Conservation (phyloP, 2,888 invertebrate genomes). For the Ophonus ardosiacus region DNA sequence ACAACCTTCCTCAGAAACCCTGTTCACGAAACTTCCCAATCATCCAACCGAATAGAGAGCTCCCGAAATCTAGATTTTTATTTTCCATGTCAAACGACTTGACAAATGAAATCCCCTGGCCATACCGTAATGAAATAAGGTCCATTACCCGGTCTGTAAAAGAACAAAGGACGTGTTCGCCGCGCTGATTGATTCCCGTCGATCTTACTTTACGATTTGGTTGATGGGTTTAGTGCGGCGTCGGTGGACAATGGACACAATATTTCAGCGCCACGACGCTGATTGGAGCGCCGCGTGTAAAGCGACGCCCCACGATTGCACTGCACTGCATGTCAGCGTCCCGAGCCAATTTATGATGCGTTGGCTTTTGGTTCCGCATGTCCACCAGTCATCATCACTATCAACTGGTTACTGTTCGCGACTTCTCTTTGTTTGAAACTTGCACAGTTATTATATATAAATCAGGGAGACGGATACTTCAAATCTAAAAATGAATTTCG, state of each 20-base stretch:
- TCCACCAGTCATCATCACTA: not conserved
- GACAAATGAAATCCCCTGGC: not conserved
- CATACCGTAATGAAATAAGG: not conserved
- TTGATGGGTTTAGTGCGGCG: not conserved
- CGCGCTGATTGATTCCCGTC: slow-evolving; percentile 2
- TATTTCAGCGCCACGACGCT: slow-evolving; percentile 43
- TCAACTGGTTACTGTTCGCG: not conserved
- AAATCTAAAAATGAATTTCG: not conserved
- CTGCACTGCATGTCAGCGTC: slow-evolving; percentile 28
- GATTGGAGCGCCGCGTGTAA: slow-evolving; percentile 55
- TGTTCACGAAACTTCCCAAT: no score
- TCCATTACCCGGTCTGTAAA: not conserved
- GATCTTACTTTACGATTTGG: slow-evolving; percentile 13
- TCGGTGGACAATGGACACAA: slow-evolving; percentile 48
- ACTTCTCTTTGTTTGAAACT: not conserved
- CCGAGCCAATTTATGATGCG: slow-evolving; percentile 39
- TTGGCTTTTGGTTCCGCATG: slow-evolving; percentile 40
- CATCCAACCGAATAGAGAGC: no score
- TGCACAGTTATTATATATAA: not conserved
- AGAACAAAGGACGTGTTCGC: not conserved
- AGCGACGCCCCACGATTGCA: slow-evolving; percentile 43
- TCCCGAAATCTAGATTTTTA: no score
- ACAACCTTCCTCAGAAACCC: no score
- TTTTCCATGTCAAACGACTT: no score
- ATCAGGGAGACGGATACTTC: not conserved